A percentile compares a stretch with the other conserved stretches of the same genome.
Evolutionary conservation across 2,888 invertebrate genomes (phyloP).

Genomic region (Phlogophora meticulosa): DNA sequence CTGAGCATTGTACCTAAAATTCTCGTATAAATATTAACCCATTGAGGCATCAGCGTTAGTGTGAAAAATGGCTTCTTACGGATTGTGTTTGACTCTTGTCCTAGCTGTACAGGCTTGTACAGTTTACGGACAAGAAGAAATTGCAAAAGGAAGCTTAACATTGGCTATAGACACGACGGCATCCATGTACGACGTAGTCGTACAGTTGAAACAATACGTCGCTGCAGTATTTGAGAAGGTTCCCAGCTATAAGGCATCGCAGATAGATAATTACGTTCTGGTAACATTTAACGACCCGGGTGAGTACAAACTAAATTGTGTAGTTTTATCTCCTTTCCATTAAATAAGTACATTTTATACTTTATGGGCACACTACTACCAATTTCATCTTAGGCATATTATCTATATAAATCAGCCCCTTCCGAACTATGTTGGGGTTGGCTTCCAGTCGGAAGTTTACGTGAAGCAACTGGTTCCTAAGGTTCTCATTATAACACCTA

Average conservation of each 20-base stretch:
- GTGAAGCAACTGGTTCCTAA: no score
- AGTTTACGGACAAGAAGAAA: slow-evolving; percentile 49
- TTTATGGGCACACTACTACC: no score
- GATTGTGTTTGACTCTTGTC: slow-evolving; percentile 12
- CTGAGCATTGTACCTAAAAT: no score
- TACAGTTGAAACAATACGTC: slow-evolving; percentile 72
- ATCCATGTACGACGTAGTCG: slow-evolving; percentile 79
- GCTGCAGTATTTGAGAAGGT: slow-evolving; percentile 79
- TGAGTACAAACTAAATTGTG: slow-evolving; percentile 63
- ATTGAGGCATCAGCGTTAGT: slow-evolving; percentile 28
- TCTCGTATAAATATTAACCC: slow-evolving; percentile 17
- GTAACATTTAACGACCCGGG: slow-evolving; percentile 83
- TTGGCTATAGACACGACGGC: slow-evolving; percentile 82
- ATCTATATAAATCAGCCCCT: no score
- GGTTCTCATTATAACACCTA: no score
- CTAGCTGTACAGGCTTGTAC: slow-evolving; percentile 20
- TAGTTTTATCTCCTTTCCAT: neutral
- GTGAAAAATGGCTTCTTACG: slow-evolving; percentile 33
- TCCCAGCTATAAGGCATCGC: slow-evolving; percentile 70
- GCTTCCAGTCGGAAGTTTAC: no score
- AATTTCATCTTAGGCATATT: no score
- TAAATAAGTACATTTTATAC: no score
- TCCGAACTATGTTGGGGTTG: no score
- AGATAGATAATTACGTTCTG: slow-evolving; percentile 79
- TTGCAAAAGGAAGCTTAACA: slow-evolving; percentile 75